phyloP scores from a whole-genome alignment of 2,888 invertebrate species.

The Gerosis bhagava region DNA sequence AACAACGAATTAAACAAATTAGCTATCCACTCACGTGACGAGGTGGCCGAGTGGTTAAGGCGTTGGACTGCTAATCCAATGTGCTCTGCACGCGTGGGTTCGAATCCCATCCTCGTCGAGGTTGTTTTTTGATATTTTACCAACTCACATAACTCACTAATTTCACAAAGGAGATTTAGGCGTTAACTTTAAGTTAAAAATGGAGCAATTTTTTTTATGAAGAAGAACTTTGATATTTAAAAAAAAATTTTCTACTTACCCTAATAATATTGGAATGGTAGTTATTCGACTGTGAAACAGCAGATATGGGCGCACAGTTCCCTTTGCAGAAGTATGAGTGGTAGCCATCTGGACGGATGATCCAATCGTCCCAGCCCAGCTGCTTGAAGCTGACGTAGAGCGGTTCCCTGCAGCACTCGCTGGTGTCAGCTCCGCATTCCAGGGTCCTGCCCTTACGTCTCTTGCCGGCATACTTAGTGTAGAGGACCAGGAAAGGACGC shows the following conservation, averaged over 20 bases:
- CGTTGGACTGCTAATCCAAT: constrained; percentile 78
- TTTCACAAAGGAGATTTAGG: too few species aligned
- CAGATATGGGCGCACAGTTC: constrained; percentile 88
- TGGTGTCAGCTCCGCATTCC: constrained; percentile 85
- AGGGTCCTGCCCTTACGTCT: constrained; percentile 84
- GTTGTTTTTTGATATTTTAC: too few species aligned
- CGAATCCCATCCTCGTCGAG: constrained; percentile 91
- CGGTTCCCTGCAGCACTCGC: constrained; percentile 92
- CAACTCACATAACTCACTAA: too few species aligned
- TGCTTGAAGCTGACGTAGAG: constrained; percentile 92
- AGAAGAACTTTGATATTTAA: too few species aligned
- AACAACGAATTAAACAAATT: too few species aligned
- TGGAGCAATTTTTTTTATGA: too few species aligned
- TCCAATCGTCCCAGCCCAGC: constrained; percentile 95
- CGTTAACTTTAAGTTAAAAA: too few species aligned
- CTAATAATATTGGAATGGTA: constrained; percentile 89
- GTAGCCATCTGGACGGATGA: constrained; percentile 91
- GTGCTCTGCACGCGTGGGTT: constrained; percentile 92
- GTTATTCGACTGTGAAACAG: constrained; percentile 81
- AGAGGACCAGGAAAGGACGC: constrained; percentile 90
- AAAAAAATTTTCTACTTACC: constrained; percentile 75
- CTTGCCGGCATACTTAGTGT: constrained; percentile 88
- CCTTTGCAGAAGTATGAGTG: constrained; percentile 95
- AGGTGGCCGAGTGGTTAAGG: constrained; percentile 83
- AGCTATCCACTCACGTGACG: too few species aligned